Evolutionary conservation across 2,888 invertebrate genomes (phyloP).

Genomic region (Phaonia tiefii): DNA sequence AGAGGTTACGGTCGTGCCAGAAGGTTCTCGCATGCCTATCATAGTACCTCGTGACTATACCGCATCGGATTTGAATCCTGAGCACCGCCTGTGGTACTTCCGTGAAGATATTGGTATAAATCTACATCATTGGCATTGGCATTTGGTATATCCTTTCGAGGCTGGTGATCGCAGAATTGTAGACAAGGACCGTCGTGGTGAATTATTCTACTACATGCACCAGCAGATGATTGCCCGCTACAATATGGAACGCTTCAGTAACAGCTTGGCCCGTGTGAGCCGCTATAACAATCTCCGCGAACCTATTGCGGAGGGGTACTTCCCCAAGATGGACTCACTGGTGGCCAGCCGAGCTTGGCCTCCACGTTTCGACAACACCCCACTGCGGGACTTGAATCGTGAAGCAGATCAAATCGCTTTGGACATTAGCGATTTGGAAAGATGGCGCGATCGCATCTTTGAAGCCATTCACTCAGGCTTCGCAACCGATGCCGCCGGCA

Average conservation of each 20-base stretch:
- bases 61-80: conserved; percentile 87
- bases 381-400: conserved; percentile 84
- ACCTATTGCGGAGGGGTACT: conserved; percentile 89
- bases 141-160: conserved; percentile 88
- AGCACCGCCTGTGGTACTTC: conserved; percentile 85
- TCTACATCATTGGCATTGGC: conserved; percentile 83
- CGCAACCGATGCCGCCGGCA: conserved; percentile 83
- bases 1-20: conserved; percentile 82
- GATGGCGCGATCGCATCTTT: conserved; percentile 88
- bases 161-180: conserved; percentile 82
- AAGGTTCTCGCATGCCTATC: conserved; percentile 84
- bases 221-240: conserved; percentile 84
- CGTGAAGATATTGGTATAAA: conserved; percentile 82
- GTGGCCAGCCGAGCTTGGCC: conserved; percentile 90
- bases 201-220: conserved; percentile 91
- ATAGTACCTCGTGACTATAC: conserved; percentile 86
- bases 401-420: conserved; percentile 85
- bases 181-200: conserved; percentile 87
- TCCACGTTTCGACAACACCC: conserved; percentile 83
- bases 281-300: conserved; percentile 85
- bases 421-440: conserved; percentile 86
- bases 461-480: conserved; percentile 86
- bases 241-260: conserved; percentile 88
- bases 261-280: conserved; percentile 84
- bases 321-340: conserved; percentile 90